These are phyloP conservation scores for Hiodon alosoides DNA, from an alignment of 2,113 vertebrate genomes.

Conservation along the genomic window DNA sequence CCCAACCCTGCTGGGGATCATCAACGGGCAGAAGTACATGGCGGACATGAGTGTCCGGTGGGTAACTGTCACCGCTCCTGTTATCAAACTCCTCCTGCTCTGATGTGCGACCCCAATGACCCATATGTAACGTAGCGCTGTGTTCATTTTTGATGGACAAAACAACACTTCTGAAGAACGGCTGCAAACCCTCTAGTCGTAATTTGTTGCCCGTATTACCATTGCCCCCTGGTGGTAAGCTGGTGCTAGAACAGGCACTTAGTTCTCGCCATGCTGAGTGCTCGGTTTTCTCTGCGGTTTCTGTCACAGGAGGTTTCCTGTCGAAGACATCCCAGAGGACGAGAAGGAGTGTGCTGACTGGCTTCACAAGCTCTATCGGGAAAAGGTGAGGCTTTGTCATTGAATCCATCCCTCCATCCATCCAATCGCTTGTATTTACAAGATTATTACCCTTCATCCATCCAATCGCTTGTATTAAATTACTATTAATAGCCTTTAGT, in stretches of 20 bases:
- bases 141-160: too few species aligned
- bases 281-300: slow-evolving; percentile 6
- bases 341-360: slow-evolving; percentile 85
- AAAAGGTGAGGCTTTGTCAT: slow-evolving; percentile 71
- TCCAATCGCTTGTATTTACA: not conserved
- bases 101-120: not conserved
- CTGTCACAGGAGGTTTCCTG: slow-evolving; percentile 76
- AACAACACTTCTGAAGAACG: too few species aligned
- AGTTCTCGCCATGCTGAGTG: not conserved
- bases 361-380: slow-evolving; percentile 96
- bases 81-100: not conserved
- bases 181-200: not conserved
- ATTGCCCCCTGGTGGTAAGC: slow-evolving; percentile 12
- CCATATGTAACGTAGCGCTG: too few species aligned
- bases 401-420: not conserved
- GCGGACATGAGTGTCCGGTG: slow-evolving; percentile 93
- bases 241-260: too few species aligned
- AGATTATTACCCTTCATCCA: too few species aligned
- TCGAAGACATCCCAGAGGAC: slow-evolving; percentile 86
- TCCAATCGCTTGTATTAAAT: too few species aligned
- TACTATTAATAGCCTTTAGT: too few species aligned
- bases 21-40: slow-evolving; percentile 91
- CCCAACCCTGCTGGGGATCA: slow-evolving; percentile 87
- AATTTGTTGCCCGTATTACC: not conserved
- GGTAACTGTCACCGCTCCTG: slow-evolving; percentile 22